phyloP scores from a whole-genome alignment of 2,797 vertebrate species.

The Todus mexicanus region DNA sequence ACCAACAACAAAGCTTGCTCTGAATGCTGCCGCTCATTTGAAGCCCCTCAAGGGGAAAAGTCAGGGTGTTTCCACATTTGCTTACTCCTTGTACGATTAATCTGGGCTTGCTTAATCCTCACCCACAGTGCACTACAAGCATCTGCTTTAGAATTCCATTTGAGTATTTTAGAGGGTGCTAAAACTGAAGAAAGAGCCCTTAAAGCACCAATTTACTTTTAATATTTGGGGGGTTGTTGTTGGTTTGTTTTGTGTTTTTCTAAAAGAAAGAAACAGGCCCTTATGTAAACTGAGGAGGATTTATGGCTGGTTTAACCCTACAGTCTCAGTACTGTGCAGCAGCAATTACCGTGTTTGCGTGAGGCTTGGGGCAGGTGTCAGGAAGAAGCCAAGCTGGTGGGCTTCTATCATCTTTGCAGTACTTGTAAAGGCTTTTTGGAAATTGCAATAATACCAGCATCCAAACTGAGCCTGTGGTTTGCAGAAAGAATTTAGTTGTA shows the following conservation, averaged over 20 bases:
- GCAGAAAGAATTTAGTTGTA: not conserved
- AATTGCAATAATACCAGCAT: not conserved
- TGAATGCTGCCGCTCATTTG: not conserved
- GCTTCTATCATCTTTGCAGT: not conserved
- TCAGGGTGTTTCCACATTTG: not conserved
- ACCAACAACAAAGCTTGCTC: not conserved
- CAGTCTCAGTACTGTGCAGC: not conserved
- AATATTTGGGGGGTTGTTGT: not conserved
- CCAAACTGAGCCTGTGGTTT: not conserved
- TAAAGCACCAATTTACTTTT: not conserved
- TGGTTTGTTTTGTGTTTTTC: not conserved
- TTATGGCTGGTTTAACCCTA: not conserved
- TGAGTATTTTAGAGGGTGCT: not conserved
- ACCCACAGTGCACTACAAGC: not conserved
- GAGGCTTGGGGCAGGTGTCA: not conserved
- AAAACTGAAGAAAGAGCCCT: not conserved
- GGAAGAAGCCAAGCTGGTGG: not conserved
- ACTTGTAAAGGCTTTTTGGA: not conserved
- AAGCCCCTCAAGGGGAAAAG: not conserved
- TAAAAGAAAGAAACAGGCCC: not conserved
- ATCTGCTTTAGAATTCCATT: not conserved
- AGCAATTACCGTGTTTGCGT: not conserved
- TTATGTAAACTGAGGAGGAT: not conserved
- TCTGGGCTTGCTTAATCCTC: constrained; percentile 3
- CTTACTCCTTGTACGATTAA: not conserved